Evolutionary conservation across 2,113 vertebrate species (phyloP).

Genomic region (Megaptera novaeangliae): DNA sequence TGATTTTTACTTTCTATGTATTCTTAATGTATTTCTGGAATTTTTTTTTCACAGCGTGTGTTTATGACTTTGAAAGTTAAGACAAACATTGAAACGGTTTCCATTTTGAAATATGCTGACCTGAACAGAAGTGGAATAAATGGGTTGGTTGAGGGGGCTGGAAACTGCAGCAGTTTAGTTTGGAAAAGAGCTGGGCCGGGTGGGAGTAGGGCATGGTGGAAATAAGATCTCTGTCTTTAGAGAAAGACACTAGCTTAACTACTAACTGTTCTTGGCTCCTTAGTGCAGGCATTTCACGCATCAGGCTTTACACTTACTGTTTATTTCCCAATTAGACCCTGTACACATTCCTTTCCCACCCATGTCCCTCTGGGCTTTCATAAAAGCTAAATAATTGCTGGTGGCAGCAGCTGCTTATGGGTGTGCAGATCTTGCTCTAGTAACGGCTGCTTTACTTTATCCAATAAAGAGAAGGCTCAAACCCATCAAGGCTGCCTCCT

Average conservation of each 20-base stretch:
- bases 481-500: background rate
- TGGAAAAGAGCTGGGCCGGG: background rate
- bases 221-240: background rate
- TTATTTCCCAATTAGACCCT: background rate
- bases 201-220: background rate
- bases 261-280: background rate
- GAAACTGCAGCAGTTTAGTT: background rate
- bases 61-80: slow-evolving; percentile 29
- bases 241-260: background rate
- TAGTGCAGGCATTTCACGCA: background rate
- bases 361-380: background rate
- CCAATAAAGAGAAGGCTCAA: background rate
- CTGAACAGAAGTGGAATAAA: background rate
- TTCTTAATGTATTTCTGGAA: background rate
- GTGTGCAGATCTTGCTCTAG: background rate
- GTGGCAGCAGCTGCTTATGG: background rate
- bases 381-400: background rate
- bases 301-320: background rate
- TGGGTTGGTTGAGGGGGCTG: background rate
- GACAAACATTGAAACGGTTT: slow-evolving; percentile 10
- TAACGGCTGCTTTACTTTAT: background rate
- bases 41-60: background rate
- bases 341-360: background rate
- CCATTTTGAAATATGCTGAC: background rate
- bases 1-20: background rate